Evolutionary conservation across 2,797 vertebrate genomes (phyloP), one percentile per base, ranked within the genome.

Genomic region (Champsocephalus esox): DNA sequence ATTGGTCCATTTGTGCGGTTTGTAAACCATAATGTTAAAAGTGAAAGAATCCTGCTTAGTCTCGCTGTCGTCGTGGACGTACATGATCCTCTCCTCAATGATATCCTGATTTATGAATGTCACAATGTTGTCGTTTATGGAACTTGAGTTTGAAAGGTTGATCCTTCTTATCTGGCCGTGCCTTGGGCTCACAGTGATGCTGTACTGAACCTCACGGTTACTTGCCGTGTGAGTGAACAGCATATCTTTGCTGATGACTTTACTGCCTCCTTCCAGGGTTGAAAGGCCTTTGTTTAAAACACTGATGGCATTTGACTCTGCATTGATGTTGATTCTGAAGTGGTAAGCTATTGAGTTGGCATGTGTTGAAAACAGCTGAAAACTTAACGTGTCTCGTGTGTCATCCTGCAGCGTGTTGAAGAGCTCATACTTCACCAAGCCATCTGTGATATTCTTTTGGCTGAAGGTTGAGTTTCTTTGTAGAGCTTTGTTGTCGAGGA

Each of bases 41-140:
- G 81, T 79, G 80, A 99, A 97, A 10, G 92, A 90, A 55, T 98
- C 97, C 50, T 83, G 87, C 0, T 32, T 77, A 2, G 94, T 97
- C 91, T 99, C 98, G 44, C 96, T 96, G 83, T 97, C 94, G 0
- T 99, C 96, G 0, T 98, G 98, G 56, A 96, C 82, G 4, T 97
- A 99, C 86, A 97, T 92, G 79, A 99, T 89, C 61, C 62, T 76
- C 64, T 95, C 92, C 24, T 85, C 88, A 1, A 75, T 54, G 72
- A 98, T 95, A 75, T 98, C 97, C 77, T 94, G 87, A 69, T 93
- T 95, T 13, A 93, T 96, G 88, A 99, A 98, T 0, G 66, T 68
- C 8, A 77, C 81, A 28, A 97, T 80, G 69, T 92, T 95, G 70
- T 90, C 86, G 1, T 88, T 93, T 69, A 88, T 92, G 52, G 92